A percentile compares a stretch with the other conserved stretches of the same genome.
Conservation (phyloP, 2,888 invertebrate species). For the Zygaena filipendulae region DNA sequence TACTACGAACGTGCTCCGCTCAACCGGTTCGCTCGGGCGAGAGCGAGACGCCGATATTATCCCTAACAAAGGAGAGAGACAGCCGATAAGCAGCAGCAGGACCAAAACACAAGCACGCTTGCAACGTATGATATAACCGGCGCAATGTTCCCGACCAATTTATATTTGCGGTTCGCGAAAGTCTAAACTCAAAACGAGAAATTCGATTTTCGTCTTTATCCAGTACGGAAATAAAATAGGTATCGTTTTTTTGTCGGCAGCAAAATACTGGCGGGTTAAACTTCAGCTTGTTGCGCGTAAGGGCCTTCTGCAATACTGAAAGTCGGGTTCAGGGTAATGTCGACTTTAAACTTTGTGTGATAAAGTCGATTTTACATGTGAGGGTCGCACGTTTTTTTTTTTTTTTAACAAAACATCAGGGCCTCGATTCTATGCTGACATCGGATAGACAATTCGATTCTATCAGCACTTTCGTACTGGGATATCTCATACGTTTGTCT, state of each 20-base stretch:
- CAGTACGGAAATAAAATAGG: no score
- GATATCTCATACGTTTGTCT: slow-evolving; percentile 18
- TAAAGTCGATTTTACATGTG: slow-evolving; percentile 1
- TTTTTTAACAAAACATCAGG: slow-evolving; percentile 5
- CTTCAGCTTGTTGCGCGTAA: slow-evolving; percentile 17
- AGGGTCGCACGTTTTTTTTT: slow-evolving; percentile 1
- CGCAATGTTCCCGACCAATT: slow-evolving; percentile 18
- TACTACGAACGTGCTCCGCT: slow-evolving; percentile 30
- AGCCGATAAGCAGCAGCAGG: slow-evolving; percentile 25
- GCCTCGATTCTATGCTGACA: slow-evolving; percentile 26
- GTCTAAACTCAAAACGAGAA: no score
- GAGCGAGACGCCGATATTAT: slow-evolving; percentile 22
- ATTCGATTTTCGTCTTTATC: no score
- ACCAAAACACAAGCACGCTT: slow-evolving; percentile 41
- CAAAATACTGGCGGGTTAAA: no score
- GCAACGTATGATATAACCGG: slow-evolving; percentile 30
- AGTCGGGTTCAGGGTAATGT: slow-evolving; percentile 12
- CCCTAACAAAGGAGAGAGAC: slow-evolving; percentile 25
- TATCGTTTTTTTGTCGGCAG: no score
- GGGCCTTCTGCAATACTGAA: slow-evolving; percentile 25
- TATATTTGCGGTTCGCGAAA: no score
- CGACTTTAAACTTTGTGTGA: slow-evolving; percentile 9
- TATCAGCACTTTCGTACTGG: slow-evolving; percentile 32
- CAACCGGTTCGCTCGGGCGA: slow-evolving; percentile 34
- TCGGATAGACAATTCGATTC: slow-evolving; percentile 36